Evolutionary conservation across 1,140 invertebrate species (phyloP).

Genomic region (Asbolus verrucosus): DNA sequence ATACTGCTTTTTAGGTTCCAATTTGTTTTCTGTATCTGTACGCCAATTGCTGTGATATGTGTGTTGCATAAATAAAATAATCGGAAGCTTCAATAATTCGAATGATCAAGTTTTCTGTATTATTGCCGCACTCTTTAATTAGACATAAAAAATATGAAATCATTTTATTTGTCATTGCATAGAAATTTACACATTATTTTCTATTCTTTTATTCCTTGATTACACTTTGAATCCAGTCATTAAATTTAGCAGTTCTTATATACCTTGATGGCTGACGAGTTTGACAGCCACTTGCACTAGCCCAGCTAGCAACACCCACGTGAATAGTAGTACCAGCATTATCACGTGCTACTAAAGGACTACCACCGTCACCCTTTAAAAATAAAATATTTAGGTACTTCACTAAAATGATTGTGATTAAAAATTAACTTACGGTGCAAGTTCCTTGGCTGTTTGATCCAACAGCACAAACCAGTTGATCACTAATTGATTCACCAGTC

Average conservation of each 20-base stretch:
- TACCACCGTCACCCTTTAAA: conserved; percentile 11
- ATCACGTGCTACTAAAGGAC: neutral
- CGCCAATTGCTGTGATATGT: too few relatives aligned
- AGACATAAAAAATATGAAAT: too few relatives aligned
- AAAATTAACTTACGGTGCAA: conserved; percentile 5
- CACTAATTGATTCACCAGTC: neutral
- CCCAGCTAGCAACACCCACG: neutral
- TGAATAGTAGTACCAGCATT: neutral
- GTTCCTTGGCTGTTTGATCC: neutral
- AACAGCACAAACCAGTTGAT: neutral
- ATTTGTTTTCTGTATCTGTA: too few relatives aligned
- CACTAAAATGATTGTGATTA: neutral
- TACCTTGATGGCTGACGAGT: neutral
- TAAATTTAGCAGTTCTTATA: neutral
- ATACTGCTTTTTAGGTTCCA: too few relatives aligned
- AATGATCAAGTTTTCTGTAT: too few relatives aligned
- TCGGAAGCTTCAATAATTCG: too few relatives aligned
- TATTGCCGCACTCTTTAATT: too few relatives aligned
- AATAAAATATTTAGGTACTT: neutral
- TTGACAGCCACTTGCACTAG: neutral
- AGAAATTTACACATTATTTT: too few relatives aligned
- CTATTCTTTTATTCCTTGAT: too few relatives aligned
- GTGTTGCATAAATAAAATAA: too few relatives aligned
- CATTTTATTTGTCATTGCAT: too few relatives aligned
- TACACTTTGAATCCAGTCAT: conserved; percentile 6